Evolutionary conservation across 2,113 vertebrate species (phyloP), one percentile per base, ranked within the genome.

Genomic region (Barnardius zonarius): DNA sequence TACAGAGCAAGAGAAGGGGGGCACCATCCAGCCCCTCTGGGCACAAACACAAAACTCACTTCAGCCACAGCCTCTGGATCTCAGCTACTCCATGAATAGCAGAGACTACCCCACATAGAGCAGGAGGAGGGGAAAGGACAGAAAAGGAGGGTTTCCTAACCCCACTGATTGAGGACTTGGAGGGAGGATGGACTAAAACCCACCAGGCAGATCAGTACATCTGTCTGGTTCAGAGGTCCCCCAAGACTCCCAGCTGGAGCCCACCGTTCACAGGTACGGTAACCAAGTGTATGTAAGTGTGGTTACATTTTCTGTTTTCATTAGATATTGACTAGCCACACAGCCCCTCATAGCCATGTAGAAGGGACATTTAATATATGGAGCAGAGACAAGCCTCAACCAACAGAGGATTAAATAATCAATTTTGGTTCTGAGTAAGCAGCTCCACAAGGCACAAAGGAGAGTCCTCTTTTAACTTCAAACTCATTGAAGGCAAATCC

Each of bases 351-450:
- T 16, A 78, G 33, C 44, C 41, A 17, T 0, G 2, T 9, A 62
- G 77, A 75, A 86, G 46, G 57, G 23, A 49, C 35, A 27, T 80
- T 78, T 54, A 67, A 43, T 48, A 27, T 4, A 23, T 0, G 76
- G 48, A 72, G 57, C 30, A 82, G 46, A 88, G 33, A 35, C 3
- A 54, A 16, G 6, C 16, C 39, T 90, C 69, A 67, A 51, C 25
- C 77, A 66, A 70, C 19, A 83, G 30, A 73, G 23, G 39, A 63
- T 51, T 79, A 92, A 88, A 80, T 86, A 90, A 74, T 80, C 67
- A 67, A 31, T 83, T 68, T 79, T 79, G 13, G 8, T 59, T 86
- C 81, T 85, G 68, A 68, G 43, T 78, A 77, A 89, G 69, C 61
- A 68, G 37, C 61, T 90, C 39, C 54, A 43, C 22, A 18, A 87